Base-by-base conservation (phyloP, 23 tunicate genomes). In the Styela clava region DNA sequence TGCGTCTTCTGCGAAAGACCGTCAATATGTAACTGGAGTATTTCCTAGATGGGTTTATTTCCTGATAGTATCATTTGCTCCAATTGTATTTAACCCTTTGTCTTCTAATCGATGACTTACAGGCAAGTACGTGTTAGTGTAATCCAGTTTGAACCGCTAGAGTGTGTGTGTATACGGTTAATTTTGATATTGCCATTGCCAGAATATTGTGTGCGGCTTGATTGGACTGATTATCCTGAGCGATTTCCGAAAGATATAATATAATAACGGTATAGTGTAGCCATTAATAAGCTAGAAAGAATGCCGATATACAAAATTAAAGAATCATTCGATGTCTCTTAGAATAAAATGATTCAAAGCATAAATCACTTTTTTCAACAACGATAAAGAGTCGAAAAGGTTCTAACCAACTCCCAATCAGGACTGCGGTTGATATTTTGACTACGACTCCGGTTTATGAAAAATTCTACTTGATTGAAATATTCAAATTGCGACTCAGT, bases 31-130 rank as follows among this genome's bases (percentile, higher is more conserved):
- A 44, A 44, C 56, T 29, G 16, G 77, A 71, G 77, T 28, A 71
- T 71, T 71, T 71, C 77, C 77, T 71, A 71, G 77, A 71, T 71
- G 32, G 77, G 77, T 71, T 26, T 27, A 71, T 71, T 71, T 71
- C 77, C 77, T 71, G 12, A 28, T 71, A 21, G 77, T 30, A 33
- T 34, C 32, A 71, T 71, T 34, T 71, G 34, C 5, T 28, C 5
- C 3, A 3, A 18, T 44, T 44, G 56, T 44, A 65, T 3, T 71
- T 71, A 71, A 71, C 77, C 77, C 77, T 20, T 31, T 71, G 3
- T 29, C 24, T 44, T 12, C 56, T 12, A 44, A 5, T 44, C 56
- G n/a, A n/a, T n/a, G n/a, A n/a, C n/a, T n/a, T n/a, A n/a, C n/a
- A n/a, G n/a, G n/a, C 19, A 21, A 21, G 64, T 19, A 61, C 21